These are phyloP conservation scores for Apostichopus leukothele DNA, from an alignment of 53 echinoderm and acorn worm species.

Conservation along the genomic window DNA sequence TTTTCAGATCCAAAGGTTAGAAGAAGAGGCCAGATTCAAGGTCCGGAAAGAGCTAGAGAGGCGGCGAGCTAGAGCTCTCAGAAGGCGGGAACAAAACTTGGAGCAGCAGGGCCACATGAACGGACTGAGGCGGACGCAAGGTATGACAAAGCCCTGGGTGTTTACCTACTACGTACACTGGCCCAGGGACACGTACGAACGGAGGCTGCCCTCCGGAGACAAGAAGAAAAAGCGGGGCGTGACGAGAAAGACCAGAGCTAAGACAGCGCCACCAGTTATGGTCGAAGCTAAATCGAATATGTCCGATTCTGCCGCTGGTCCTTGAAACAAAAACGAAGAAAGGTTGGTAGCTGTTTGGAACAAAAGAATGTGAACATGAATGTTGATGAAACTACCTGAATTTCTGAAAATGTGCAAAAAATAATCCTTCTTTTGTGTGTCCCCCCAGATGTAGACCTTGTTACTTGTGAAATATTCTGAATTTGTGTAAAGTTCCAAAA, in stretches of 20 bases:
- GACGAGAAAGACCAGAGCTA: constrained; percentile 54
- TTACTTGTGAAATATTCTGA: too few species aligned
- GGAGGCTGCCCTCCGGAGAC: constrained; percentile 68
- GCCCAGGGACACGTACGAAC: constrained; percentile 89
- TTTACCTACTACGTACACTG: constrained; percentile 96
- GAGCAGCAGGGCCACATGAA: constrained; percentile 77
- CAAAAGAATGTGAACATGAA: too few species aligned
- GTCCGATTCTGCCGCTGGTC: constrained; percentile 11
- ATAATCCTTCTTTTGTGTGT: too few species aligned
- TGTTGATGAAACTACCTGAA: too few species aligned
- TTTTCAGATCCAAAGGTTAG: constrained; percentile 71
- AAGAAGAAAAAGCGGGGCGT: constrained; percentile 45
- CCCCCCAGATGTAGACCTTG: too few species aligned
- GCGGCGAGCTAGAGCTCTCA: constrained; percentile 61
- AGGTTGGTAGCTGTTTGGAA: too few species aligned
- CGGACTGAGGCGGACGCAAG: constrained; percentile 78
- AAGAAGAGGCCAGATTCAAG: constrained; percentile 80
- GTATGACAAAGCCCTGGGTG: constrained; percentile 91
- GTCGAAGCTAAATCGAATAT: constrained; percentile 36
- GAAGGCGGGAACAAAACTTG: constrained; percentile 74
- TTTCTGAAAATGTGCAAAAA: too few species aligned
- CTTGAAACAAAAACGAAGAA: background rate
- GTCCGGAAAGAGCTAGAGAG: constrained; percentile 68
- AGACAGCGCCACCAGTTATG: constrained; percentile 53
- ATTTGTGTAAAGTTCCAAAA: too few species aligned